Base-by-base conservation (phyloP, 2,113 vertebrate genomes). In the Ammodramus savannarum region DNA sequence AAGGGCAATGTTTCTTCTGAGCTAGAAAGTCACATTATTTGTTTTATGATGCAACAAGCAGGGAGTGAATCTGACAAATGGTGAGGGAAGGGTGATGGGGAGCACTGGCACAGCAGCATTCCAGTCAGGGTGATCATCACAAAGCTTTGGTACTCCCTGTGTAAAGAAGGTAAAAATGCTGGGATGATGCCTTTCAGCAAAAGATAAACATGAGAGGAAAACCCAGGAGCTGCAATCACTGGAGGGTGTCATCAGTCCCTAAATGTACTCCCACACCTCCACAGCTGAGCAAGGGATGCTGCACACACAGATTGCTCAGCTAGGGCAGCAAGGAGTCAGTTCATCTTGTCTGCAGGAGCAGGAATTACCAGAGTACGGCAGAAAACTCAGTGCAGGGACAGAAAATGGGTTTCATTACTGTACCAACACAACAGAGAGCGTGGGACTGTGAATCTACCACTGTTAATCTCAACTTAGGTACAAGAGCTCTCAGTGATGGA, bases 201-300 rank as follows among this genome's bases (percentile, higher is more conserved):
- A 81, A 87, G 76, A 49, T 36, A 15, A 84, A 76, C 66, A 66
- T 19, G 34, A 62, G 73, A 84, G 46, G 32, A 75, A 88, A 86
- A 74, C 3, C 13, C 55, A 41, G 17, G 82, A 73, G 34, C 7
- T 76, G 0, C 10, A 44, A 49, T 34, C 39, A 36, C 67, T 41
- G 9, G n/a, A 79, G 55, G n/a, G 68, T 55, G 31, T 13, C 1
- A 31, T 36, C 38, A 71, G 51, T 31, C 68, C 54, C 7, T 17
- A 52, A 66, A 73, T 31, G 32, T n/a, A 27, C 34, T 83, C 10
- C 38, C 21, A 58, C 36, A 72, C 11, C 63, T 34, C 36, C 17
- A 31, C 4, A 54, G 58, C 51, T 36, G 44, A 65, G 41, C 15
- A 58, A 58, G 48, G 57, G 41, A 26, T 25, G 54, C 14, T 46